These are phyloP conservation scores for Muntiacus reevesi DNA, from an alignment of 2,113 vertebrate species.

Conservation along the genomic window DNA sequence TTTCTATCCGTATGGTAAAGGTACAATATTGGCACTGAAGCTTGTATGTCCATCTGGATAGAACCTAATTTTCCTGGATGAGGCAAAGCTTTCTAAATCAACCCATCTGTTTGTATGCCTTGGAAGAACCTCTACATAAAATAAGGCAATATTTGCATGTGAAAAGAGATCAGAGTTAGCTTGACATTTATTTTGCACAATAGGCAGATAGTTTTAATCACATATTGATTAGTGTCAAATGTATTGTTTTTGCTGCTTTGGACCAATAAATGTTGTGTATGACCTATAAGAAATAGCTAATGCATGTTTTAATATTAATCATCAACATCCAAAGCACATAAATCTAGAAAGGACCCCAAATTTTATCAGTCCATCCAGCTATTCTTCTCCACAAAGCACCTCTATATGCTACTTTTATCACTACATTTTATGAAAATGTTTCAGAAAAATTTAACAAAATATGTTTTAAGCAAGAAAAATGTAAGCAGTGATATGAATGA, in stretches of 20 bases:
- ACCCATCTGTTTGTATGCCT: constrained; percentile 76
- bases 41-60: constrained; percentile 79
- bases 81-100: constrained; percentile 78
- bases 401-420: not conserved
- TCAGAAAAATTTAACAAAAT: not conserved
- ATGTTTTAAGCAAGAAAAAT: not conserved
- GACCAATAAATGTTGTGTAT: not conserved
- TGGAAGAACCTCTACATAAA: constrained; percentile 68
- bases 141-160: constrained; percentile 49
- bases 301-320: constrained; percentile 26
- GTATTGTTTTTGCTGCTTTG: not conserved
- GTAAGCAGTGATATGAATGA: not conserved
- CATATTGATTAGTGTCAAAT: constrained; percentile 3
- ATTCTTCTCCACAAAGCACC: not conserved
- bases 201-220: not conserved
- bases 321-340: not conserved
- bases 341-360: not conserved
- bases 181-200: constrained; percentile 34
- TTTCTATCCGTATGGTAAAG: constrained; percentile 79
- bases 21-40: constrained; percentile 77
- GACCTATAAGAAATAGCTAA: not conserved
- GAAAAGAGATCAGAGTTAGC: constrained; percentile 31
- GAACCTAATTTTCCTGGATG: constrained; percentile 70
- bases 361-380: not conserved
- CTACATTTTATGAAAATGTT: not conserved